phyloP scores from a whole-genome alignment of 2,888 invertebrate species.

The Selenia dentaria region DNA sequence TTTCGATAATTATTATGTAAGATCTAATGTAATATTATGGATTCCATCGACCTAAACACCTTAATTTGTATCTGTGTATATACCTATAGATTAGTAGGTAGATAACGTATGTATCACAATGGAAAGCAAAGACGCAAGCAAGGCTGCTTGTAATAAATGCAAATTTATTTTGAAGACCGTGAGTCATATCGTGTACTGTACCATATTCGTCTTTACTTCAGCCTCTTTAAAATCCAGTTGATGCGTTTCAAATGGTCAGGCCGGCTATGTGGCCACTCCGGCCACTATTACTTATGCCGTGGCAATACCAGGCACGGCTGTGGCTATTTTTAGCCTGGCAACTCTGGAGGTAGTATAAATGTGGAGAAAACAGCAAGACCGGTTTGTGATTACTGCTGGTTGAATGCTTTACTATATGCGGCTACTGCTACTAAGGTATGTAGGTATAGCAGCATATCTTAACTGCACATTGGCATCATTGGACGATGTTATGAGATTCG shows the following conservation, averaged over 20 bases:
- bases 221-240: not conserved
- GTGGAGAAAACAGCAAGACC: slow-evolving; percentile 10
- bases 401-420: too few relatives aligned
- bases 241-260: not conserved
- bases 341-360: slow-evolving; percentile 3
- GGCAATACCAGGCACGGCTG: not conserved
- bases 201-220: not conserved
- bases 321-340: slow-evolving; percentile 9
- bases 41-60: too few relatives aligned
- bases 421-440: too few relatives aligned
- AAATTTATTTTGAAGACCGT: not conserved
- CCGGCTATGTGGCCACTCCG: slow-evolving; percentile 1
- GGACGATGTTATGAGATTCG: too few relatives aligned
- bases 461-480: too few relatives aligned
- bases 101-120: not conserved
- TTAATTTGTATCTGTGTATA: too few relatives aligned
- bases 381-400: slow-evolving; percentile 2
- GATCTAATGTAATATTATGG: too few relatives aligned
- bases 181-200: not conserved
- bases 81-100: too few relatives aligned
- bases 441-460: too few relatives aligned
- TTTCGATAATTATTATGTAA: too few relatives aligned
- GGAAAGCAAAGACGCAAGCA: not conserved
- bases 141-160: not conserved
- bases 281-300: not conserved